phyloP scores from a whole-genome alignment of 2,797 vertebrate species.

The Notoglanidium macrostoma region DNA sequence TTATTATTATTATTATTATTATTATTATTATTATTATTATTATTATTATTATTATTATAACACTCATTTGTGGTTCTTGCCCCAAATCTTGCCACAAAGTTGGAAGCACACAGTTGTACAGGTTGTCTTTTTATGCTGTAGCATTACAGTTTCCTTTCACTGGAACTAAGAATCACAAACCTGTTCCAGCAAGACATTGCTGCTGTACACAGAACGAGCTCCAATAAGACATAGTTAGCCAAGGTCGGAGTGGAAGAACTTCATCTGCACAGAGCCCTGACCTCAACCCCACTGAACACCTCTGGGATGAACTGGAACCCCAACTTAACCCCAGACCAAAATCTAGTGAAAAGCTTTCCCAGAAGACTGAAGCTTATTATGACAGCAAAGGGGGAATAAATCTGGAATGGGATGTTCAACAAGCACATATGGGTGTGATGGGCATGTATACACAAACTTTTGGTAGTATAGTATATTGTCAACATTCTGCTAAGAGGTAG shows the following conservation, averaged over 20 bases:
- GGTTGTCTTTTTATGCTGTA: not conserved
- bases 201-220: not conserved
- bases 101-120: not conserved
- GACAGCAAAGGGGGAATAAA: not conserved
- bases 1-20: not conserved
- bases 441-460: not conserved
- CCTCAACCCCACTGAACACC: not conserved
- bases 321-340: not conserved
- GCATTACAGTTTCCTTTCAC: not conserved
- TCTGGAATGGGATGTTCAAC: not conserved
- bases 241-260: not conserved
- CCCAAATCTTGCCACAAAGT: too few species aligned
- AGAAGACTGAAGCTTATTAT: too few species aligned
- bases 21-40: not conserved
- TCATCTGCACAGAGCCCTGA: not conserved
- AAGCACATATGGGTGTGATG: not conserved
- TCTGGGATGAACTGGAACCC: too few species aligned
- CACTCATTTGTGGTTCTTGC: not conserved
- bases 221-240: not conserved
- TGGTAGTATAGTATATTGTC: not conserved
- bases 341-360: too few species aligned
- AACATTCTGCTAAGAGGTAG: not conserved
- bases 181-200: not conserved
- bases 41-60: not conserved
- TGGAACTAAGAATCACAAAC: not conserved